Conservation (phyloP, 2,888 invertebrate species). For the Leistus spinibarbis region DNA sequence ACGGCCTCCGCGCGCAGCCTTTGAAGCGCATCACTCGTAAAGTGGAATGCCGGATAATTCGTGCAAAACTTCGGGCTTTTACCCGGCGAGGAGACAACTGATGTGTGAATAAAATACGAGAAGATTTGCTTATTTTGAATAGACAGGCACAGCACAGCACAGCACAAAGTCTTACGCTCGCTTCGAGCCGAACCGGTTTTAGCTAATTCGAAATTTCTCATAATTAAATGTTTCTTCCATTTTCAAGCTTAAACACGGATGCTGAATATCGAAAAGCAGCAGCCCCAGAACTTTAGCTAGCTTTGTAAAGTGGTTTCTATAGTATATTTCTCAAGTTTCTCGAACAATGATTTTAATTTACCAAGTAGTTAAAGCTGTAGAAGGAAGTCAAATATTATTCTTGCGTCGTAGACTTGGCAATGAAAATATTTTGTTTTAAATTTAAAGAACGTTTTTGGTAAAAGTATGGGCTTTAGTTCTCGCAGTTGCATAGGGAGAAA, state of each 20-base stretch:
- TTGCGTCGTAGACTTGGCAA: constrained; percentile 13
- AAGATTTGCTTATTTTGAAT: constrained; percentile 37
- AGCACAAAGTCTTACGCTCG: not conserved
- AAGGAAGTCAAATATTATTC: constrained; percentile 26
- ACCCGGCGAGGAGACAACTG: constrained; percentile 27
- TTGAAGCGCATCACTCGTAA: constrained; percentile 15
- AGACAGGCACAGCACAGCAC: constrained; percentile 12
- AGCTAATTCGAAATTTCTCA: constrained; percentile 30
- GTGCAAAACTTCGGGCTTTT: constrained; percentile 21
- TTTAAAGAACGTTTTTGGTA: constrained; percentile 25
- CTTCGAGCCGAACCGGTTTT: constrained; percentile 16
- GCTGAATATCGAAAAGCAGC: not conserved
- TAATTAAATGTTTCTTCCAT: constrained; percentile 11
- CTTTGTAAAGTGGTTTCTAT: too few species aligned
- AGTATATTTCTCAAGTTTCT: constrained; percentile 4
- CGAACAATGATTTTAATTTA: too few species aligned
- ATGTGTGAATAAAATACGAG: constrained; percentile 36
- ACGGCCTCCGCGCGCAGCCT: not conserved
- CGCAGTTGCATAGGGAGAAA: constrained; percentile 23
- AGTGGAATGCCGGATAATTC: constrained; percentile 35
- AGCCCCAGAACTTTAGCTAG: too few species aligned
- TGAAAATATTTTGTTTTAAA: constrained; percentile 34
- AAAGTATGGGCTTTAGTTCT: constrained; percentile 21
- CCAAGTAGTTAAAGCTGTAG: too few species aligned
- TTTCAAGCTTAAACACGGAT: constrained; percentile 1